A percentile compares a stretch with the other conserved stretches of the same genome.
Conservation (phyloP, 30 jellyfish, hydroid and myxozoan species). For the Mastigias papua region DNA sequence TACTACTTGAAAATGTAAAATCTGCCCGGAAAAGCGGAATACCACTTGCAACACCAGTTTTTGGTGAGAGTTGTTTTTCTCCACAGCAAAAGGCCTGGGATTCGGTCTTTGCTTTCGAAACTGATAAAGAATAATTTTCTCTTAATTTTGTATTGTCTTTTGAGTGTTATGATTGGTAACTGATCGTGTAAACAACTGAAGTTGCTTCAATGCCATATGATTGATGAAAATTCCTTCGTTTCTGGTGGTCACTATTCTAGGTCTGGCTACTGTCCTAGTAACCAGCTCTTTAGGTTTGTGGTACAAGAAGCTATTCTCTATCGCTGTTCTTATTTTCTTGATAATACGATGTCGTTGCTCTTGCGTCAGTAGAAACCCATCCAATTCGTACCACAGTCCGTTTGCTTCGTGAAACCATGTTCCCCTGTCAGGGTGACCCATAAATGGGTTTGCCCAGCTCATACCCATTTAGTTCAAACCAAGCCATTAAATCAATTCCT, state of each 20-base stretch:
- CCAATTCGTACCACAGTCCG: not conserved
- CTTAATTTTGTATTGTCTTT: not conserved
- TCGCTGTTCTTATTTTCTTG: not conserved
- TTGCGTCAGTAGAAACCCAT: slow-evolving; percentile 2
- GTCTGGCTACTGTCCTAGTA: not conserved
- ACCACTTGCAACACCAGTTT: not conserved
- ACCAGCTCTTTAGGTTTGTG: not conserved
- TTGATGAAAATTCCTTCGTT: not conserved
- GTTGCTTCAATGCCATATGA: not conserved
- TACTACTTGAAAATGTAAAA: not conserved
- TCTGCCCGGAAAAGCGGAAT: not conserved
- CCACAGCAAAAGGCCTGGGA: not conserved
- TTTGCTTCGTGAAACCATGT: not conserved
- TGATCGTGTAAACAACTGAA: not conserved
- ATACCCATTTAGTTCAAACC: not conserved
- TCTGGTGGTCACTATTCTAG: slow-evolving; percentile 1
- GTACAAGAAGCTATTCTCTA: not conserved
- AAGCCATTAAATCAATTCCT: slow-evolving; percentile 1
- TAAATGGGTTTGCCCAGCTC: slow-evolving; percentile 11
- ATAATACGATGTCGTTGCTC: not conserved
- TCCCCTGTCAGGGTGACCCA: slow-evolving; percentile 16
- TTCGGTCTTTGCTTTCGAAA: not conserved
- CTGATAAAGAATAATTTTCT: not conserved
- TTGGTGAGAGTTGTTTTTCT: not conserved
- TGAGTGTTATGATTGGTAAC: not conserved